These are phyloP conservation scores for Eupithecia tripunctaria DNA, from an alignment of 2,888 invertebrate species.

Conservation along the genomic window DNA sequence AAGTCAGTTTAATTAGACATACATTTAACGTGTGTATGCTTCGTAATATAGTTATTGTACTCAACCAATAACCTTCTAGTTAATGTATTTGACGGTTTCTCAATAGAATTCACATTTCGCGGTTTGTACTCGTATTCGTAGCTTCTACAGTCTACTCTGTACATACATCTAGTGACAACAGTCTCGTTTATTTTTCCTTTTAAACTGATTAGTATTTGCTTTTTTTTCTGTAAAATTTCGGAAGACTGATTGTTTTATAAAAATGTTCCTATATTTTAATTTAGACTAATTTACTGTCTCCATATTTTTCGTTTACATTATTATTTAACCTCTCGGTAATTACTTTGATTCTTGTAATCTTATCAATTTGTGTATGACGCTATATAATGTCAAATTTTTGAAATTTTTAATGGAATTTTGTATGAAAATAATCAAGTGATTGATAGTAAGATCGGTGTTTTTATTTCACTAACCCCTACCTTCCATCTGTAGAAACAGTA, in stretches of 20 bases:
- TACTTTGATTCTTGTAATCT: slow-evolving; percentile 79
- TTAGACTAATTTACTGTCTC: slow-evolving; percentile 82
- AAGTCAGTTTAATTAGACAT: slow-evolving; percentile 39
- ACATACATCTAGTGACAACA: slow-evolving; percentile 69
- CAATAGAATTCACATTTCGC: slow-evolving; percentile 41
- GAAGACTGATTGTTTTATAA: slow-evolving; percentile 75
- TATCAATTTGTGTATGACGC: slow-evolving; percentile 82
- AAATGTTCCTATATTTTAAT: slow-evolving; percentile 84
- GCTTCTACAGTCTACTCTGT: slow-evolving; percentile 46
- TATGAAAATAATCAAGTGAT: slow-evolving; percentile 83
- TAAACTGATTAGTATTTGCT: slow-evolving; percentile 63
- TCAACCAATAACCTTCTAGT: slow-evolving; percentile 45
- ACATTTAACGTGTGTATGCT: slow-evolving; percentile 38
- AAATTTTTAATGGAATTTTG: slow-evolving; percentile 84
- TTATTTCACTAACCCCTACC: slow-evolving; percentile 48
- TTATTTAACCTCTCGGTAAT: slow-evolving; percentile 76
- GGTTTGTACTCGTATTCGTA: slow-evolving; percentile 40
- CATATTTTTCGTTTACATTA: slow-evolving; percentile 78
- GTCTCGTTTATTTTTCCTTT: slow-evolving; percentile 62
- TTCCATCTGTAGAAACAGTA: background rate
- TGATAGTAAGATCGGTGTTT: slow-evolving; percentile 74
- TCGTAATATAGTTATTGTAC: slow-evolving; percentile 36
- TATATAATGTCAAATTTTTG: slow-evolving; percentile 84
- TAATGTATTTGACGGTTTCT: slow-evolving; percentile 41
- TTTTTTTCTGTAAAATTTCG: slow-evolving; percentile 78